Conservation (phyloP, 2,888 invertebrate species). For the Yponomeuta malinellus region DNA sequence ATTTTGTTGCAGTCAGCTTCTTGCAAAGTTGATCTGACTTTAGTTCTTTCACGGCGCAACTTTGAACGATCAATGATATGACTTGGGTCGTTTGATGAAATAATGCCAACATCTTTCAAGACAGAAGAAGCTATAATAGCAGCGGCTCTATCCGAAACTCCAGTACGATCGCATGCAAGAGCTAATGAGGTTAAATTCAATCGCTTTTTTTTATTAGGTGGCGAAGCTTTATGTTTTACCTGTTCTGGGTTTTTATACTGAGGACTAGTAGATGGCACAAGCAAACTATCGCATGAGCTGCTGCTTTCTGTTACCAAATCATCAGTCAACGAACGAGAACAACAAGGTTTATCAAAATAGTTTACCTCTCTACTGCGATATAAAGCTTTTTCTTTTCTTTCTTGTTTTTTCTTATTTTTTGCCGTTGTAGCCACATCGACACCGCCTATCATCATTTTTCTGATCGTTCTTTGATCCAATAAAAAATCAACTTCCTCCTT, state of each 20-base stretch:
- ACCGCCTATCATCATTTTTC: constrained; percentile 1
- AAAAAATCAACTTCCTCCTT: not conserved
- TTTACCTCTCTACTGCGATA: not conserved
- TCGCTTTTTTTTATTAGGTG: not conserved
- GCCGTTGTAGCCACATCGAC: too few species aligned
- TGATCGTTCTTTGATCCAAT: not conserved
- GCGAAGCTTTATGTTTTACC: not conserved
- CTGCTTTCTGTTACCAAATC: not conserved
- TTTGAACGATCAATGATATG: not conserved
- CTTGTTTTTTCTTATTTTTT: too few species aligned
- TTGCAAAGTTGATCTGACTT: not conserved
- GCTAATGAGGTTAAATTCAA: constrained; percentile 1
- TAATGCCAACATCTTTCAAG: not conserved
- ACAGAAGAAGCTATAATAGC: not conserved
- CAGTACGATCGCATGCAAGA: constrained; percentile 7
- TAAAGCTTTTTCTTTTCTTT: not conserved
- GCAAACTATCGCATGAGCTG: not conserved
- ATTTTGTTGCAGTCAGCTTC: not conserved
- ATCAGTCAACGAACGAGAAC: not conserved
- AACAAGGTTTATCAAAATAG: not conserved
- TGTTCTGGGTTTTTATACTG: not conserved
- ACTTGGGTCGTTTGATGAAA: not conserved
- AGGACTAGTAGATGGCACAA: not conserved
- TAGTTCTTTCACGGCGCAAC: constrained; percentile 8
- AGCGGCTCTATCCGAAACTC: constrained; percentile 8